Conservation (phyloP, 2,113 vertebrate species). For the Holacanthus passer region DNA sequence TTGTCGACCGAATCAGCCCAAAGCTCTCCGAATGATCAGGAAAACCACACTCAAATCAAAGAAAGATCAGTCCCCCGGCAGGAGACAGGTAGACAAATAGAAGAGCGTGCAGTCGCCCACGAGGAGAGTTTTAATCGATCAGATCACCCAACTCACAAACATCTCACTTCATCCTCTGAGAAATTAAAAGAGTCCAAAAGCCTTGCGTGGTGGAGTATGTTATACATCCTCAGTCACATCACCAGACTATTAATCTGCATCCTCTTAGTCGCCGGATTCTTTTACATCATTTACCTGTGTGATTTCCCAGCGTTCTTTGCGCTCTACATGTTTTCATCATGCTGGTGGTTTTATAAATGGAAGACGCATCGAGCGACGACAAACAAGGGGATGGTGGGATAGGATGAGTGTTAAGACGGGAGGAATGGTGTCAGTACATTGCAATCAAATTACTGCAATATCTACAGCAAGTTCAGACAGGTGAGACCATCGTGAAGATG, state of each 20-base stretch:
- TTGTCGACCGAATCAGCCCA: conserved; percentile 22
- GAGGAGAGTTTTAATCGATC: conserved; percentile 40
- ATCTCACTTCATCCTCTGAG: conserved; percentile 19
- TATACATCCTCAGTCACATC: conserved; percentile 79
- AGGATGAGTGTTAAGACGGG: background rate
- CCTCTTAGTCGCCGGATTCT: conserved; percentile 88
- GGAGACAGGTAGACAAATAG: conserved; percentile 40
- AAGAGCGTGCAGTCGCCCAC: conserved; percentile 1
- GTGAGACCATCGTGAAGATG: background rate
- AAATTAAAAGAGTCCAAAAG: conserved; percentile 61
- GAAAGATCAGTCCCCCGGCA: conserved; percentile 28
- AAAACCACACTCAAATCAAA: conserved; percentile 20
- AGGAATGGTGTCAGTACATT: background rate
- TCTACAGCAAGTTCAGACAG: background rate
- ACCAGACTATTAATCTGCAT: conserved; percentile 84
- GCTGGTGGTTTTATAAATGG: conserved; percentile 88
- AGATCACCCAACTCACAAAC: conserved; percentile 15
- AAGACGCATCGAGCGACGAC: conserved; percentile 73
- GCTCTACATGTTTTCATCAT: conserved; percentile 90
- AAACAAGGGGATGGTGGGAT: conserved; percentile 75
- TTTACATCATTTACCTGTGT: conserved; percentile 86
- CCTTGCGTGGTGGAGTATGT: conserved; percentile 68
- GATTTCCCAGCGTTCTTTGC: conserved; percentile 90
- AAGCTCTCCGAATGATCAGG: conserved; percentile 27
- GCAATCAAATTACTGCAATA: background rate